Evolutionary conservation across 2,797 vertebrate genomes (phyloP).

Genomic region (Melanotaenia nigrans): DNA sequence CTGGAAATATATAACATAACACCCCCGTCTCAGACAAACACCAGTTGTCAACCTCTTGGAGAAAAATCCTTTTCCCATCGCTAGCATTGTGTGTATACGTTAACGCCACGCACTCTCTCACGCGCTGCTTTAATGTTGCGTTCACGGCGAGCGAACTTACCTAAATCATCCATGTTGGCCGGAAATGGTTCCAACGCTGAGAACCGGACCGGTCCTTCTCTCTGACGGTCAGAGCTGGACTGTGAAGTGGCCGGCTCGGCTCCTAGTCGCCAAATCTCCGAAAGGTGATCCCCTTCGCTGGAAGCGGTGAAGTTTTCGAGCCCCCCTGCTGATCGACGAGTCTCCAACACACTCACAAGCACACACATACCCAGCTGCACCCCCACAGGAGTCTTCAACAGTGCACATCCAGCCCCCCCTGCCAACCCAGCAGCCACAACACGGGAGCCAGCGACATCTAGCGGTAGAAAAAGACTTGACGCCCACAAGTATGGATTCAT

Average conservation of each 20-base stretch:
- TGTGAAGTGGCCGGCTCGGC: constrained; percentile 24
- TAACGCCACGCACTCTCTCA: not conserved
- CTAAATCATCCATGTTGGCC: constrained; percentile 85
- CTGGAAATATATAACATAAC: not conserved
- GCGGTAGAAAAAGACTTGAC: constrained; percentile 8
- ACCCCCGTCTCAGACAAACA: not conserved
- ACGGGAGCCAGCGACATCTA: constrained; percentile 44
- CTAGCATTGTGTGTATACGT: not conserved
- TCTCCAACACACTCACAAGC: constrained; percentile 42
- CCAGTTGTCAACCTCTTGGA: not conserved
- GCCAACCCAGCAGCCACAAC: constrained; percentile 23
- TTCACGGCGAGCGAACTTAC: constrained; percentile 71
- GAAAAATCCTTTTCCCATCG: not conserved
- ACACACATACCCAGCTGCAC: constrained; percentile 28
- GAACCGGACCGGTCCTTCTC: constrained; percentile 59
- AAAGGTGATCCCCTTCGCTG: constrained; percentile 25
- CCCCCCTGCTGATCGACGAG: constrained; percentile 54
- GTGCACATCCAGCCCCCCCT: constrained; percentile 49
- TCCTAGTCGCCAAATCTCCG: constrained; percentile 20
- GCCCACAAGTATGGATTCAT: not conserved
- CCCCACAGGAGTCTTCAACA: constrained; percentile 49
- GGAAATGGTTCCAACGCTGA: constrained; percentile 64
- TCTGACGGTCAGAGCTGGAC: constrained; percentile 47
- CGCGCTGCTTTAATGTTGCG: constrained; percentile 39
- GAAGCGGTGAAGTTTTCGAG: constrained; percentile 76